Percentiles rank a stretch among this genome's conserved stretches.
phyloP scores from a whole-genome alignment of 1,140 invertebrate species.

The Physella acuta region DNA sequence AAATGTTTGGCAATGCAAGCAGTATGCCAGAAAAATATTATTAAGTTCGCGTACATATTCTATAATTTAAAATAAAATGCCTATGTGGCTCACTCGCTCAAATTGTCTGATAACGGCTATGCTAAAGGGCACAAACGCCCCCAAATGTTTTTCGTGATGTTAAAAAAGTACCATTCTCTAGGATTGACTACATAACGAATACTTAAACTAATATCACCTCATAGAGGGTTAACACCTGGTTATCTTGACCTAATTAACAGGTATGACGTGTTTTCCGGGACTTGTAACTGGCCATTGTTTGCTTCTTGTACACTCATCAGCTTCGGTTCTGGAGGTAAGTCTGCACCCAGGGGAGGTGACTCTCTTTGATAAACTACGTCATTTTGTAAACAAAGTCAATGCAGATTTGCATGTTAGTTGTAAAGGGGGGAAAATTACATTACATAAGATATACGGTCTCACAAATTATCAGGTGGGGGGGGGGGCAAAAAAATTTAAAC shows the following conservation, averaged over 20 bases:
- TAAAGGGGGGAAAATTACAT: background rate
- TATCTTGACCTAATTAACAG: background rate
- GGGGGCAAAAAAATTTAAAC: background rate
- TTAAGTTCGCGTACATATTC: too few relatives aligned
- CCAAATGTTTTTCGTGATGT: background rate
- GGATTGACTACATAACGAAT: background rate
- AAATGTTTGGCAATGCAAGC: too few relatives aligned
- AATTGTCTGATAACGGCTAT: background rate
- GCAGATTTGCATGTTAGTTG: background rate
- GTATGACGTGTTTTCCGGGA: background rate
- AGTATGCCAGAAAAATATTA: too few relatives aligned
- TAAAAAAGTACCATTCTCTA: background rate
- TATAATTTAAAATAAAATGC: too few relatives aligned
- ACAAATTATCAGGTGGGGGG: background rate
- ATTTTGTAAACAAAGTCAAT: background rate
- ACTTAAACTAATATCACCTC: background rate
- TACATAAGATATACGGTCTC: background rate
- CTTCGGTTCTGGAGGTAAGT: background rate
- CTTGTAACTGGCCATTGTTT: background rate
- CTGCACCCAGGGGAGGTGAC: background rate
- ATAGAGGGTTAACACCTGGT: background rate
- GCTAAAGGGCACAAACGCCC: too few relatives aligned
- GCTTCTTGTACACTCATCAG: background rate
- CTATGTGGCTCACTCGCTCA: background rate
- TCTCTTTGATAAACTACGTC: background rate